Base-by-base conservation (phyloP, 2,113 vertebrate species). In the Emydura subglobosa region DNA sequence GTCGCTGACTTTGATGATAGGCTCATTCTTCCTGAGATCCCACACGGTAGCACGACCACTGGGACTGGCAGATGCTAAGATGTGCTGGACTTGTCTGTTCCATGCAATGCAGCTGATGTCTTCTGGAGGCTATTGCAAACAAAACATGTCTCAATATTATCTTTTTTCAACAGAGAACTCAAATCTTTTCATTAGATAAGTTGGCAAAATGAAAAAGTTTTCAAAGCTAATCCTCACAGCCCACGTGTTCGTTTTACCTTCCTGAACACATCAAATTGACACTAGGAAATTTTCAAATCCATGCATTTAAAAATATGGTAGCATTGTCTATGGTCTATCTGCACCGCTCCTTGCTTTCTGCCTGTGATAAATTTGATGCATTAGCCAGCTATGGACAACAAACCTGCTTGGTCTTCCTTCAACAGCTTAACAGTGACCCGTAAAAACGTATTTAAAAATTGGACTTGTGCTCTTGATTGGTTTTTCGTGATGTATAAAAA, bases 1-100 rank as follows among this genome's bases (percentile, higher is more conserved):
- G 97, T 99, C 99, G 59, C 99, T 99, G 96, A 99, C 99, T 99
- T 99, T 99, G 96, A 99, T 99, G 91, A 99, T 99, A 50, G 99
- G 99, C 80, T 99, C 99, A 0, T 99, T 99, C 97, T 99, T 99
- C 72, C 99, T 98, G 76, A 99, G 99, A 86, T 99, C 99, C 99
- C 99, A 99, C 13, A 99, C 99, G 0, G 99, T 99, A 2, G 99
- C 98, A 9, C 99, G 98, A 82, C 99, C 99, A 0, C 99, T 99
- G 4, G 99, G 99, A 95, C 98, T 99, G 79, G 99, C 99, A 0
- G 99, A 98, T 0, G 98, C 98, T 95, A 98, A 97, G 94, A 98
- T 99, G 90, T 99, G 98, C 92, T 99, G 98, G 39, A 99, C 98
- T 76, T 99, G 98, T 91, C 98, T 98, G 96, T 99, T 99, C 98